Evolutionary conservation across 2,797 vertebrate genomes (phyloP).

Genomic region (Melanotaenia nigrans): DNA sequence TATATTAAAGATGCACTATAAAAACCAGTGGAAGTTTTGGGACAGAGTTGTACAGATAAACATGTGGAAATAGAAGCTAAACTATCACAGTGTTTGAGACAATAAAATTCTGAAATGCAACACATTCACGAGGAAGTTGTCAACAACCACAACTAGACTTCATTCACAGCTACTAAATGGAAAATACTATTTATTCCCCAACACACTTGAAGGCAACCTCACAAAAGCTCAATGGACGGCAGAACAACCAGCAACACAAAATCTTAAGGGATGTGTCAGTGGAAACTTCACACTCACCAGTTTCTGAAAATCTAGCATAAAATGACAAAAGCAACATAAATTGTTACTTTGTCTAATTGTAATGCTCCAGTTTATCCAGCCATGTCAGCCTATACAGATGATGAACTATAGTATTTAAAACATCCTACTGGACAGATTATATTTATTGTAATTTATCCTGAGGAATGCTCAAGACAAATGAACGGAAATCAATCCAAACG

Average conservation of each 20-base stretch:
- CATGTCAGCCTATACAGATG: fast-evolving
- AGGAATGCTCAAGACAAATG: background rate
- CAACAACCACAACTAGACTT: slow-evolving; percentile 1
- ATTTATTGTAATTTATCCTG: background rate
- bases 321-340: background rate
- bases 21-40: too few species aligned
- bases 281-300: too few species aligned
- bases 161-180: background rate
- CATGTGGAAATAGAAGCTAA: background rate
- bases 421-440: background rate
- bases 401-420: background rate
- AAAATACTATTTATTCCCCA: slow-evolving; percentile 2
- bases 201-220: too few species aligned
- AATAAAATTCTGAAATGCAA: slow-evolving; percentile 6
- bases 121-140: background rate
- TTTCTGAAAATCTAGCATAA: background rate
- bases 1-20: too few species aligned
- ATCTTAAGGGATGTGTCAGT: background rate
- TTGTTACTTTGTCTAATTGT: background rate
- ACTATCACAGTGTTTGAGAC: slow-evolving; percentile 1
- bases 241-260: background rate
- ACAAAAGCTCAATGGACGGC: background rate
- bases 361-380: background rate
- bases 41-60: background rate
- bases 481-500: background rate